Base-by-base conservation (phyloP, 2,888 invertebrate genomes). In the Pyrgus malvae region DNA sequence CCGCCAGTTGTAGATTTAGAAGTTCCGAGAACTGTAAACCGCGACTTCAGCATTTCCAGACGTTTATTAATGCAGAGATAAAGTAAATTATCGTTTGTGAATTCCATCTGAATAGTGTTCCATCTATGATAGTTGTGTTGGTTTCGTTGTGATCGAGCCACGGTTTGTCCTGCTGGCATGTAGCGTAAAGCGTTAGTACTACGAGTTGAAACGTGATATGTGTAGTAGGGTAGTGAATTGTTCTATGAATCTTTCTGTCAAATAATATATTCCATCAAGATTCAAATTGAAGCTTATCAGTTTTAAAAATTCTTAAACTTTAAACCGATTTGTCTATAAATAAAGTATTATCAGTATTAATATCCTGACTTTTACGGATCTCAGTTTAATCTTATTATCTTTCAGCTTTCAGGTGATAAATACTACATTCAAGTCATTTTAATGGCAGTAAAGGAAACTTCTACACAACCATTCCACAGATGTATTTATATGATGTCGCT, bases 21-120 rank as follows among this genome's bases (percentile, higher is more conserved):
- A 68, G 67, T 82, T 83, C 83, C 55, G 35, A 64, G 83, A 83
- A 82, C 61, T 60, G 58, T 66, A 67, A 69, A 63, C 64, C 41
- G 41, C 21, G 54, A 41, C 48, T 48, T 25, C 64, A 50, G 59
- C 48, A 64, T 68, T 74, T 67, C 63, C 61, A 64, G 65, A 63
- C 61, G 64, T 69, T 66, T 70, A 71, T 70, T 69, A 68, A 65
- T 66, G 68, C 55, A 17, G 51, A 57, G 51, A 55, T 55, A 59
- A 53, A 56, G 21, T 54, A 48, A 54, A 54, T 48, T 54, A 54
- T 54, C 17, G 54, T 40, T 48, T 35, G 48, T 40, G 41, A 41
- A 41, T 54, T 40, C 46, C 46, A 54, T 40, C 46, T 11, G 40
- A 4, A 37, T 14, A 21, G 45, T 38, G 31, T 46, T n/a, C n/a